Evolutionary conservation across 2,888 invertebrate genomes (phyloP).

Genomic region (Laothoe populi): DNA sequence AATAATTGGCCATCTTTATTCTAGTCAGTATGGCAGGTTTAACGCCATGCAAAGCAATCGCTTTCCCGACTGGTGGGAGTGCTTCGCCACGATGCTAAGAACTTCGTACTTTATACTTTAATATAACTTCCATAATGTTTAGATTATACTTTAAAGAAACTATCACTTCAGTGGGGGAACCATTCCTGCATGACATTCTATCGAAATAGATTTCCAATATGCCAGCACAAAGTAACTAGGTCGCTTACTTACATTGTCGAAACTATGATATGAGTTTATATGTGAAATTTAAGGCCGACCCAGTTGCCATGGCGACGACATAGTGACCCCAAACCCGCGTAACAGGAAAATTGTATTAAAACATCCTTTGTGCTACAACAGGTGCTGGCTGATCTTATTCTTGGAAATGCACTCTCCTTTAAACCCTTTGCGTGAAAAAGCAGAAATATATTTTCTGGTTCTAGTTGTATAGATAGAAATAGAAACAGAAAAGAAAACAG

Average conservation of each 20-base stretch:
- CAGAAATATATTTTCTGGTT: neutral
- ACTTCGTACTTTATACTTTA: too few relatives aligned
- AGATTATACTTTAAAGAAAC: too few relatives aligned
- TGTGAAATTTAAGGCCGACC: conserved; percentile 41
- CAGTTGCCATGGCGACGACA: conserved; percentile 51
- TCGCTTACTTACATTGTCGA: too few relatives aligned
- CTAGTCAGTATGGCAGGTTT: too few relatives aligned
- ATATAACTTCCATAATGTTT: too few relatives aligned
- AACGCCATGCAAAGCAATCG: too few relatives aligned
- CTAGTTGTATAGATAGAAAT: too few relatives aligned
- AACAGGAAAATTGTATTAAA: conserved; percentile 9
- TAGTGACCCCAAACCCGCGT: conserved; percentile 47
- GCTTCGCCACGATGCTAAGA: too few relatives aligned
- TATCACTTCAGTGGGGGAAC: too few relatives aligned
- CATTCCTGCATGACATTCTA: neutral
- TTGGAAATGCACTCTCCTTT: neutral
- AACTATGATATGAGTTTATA: conserved; percentile 12
- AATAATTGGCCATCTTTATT: too few relatives aligned
- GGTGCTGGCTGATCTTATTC: neutral
- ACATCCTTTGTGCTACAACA: neutral
- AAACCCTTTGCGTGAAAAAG: neutral
- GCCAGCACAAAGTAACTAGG: neutral
- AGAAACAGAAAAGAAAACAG: too few relatives aligned
- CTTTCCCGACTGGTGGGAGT: too few relatives aligned
- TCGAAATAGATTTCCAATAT: neutral